These are phyloP conservation scores for Acanthopagrus latus DNA, from an alignment of 2,797 vertebrate species.

Conservation along the genomic window DNA sequence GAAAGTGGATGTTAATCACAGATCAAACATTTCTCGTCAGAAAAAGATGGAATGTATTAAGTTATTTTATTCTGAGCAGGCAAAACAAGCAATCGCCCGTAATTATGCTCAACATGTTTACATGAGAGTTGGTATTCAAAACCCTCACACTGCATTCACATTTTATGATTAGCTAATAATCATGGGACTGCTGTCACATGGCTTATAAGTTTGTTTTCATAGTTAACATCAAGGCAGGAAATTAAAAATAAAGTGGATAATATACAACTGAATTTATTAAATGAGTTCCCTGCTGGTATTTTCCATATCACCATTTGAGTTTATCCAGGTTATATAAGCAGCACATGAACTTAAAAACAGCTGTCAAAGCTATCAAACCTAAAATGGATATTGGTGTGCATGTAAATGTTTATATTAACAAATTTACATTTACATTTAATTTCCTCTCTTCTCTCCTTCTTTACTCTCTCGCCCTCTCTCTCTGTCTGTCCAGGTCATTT, in stretches of 20 bases:
- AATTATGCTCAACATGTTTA: not conserved
- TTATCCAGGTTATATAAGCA: slow-evolving; percentile 18
- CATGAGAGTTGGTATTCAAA: not conserved
- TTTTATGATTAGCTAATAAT: not conserved
- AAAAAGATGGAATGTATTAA: not conserved
- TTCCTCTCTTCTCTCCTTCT: not conserved
- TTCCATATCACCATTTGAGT: slow-evolving; percentile 1
- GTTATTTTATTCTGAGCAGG: slow-evolving; percentile 6
- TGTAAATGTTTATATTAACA: slow-evolving; percentile 10
- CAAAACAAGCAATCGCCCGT: not conserved
- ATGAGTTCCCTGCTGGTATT: not conserved
- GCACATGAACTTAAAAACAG: slow-evolving; percentile 11
- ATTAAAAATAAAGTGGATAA: slow-evolving; percentile 3
- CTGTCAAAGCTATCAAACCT: not conserved
- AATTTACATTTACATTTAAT: not conserved
- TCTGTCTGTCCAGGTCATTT: slow-evolving; percentile 53
- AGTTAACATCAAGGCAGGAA: slow-evolving; percentile 2
- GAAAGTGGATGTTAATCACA: slow-evolving; percentile 40
- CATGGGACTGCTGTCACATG: not conserved
- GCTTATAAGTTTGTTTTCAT: not conserved
- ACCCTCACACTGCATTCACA: not conserved
- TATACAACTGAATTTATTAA: not conserved
- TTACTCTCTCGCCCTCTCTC: not conserved
- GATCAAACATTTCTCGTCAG: slow-evolving; percentile 31
- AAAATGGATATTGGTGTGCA: slow-evolving; percentile 6